Conservation (phyloP, 1,140 invertebrate genomes). For the Aphaenogaster ashmeadi region DNA sequence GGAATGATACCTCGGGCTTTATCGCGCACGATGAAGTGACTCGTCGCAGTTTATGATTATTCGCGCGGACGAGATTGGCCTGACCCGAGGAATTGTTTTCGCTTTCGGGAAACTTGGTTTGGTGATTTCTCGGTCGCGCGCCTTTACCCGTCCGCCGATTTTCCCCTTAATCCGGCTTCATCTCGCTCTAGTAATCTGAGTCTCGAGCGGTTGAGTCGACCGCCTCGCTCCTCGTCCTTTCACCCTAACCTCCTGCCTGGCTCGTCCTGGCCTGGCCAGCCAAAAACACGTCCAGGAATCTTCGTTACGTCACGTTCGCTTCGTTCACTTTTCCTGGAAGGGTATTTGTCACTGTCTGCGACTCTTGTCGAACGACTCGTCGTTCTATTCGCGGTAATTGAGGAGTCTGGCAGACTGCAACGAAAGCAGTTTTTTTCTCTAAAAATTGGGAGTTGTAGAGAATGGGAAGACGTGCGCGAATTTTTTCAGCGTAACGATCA, state of each 20-base stretch:
- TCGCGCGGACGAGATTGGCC: not conserved
- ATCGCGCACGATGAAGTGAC: not conserved
- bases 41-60: slow-evolving; percentile 13
- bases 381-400: slow-evolving; percentile 11
- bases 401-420: not conserved
- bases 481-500: not conserved
- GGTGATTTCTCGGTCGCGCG: slow-evolving; percentile 22
- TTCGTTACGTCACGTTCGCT: not conserved
- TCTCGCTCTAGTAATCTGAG: slow-evolving; percentile 26
- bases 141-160: not conserved
- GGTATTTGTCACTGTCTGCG: slow-evolving; percentile 6
- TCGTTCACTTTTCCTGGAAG: slow-evolving; percentile 18
- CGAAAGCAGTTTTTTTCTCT: slow-evolving; percentile 28
- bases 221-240: not conserved
- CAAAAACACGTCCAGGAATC: slow-evolving; percentile 7
- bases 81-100: slow-evolving; percentile 10
- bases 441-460: not conserved
- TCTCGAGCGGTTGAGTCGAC: not conserved
- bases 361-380: not conserved
- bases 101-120: slow-evolving; percentile 32
- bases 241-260: not conserved
- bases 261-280: not conserved
- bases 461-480: not conserved
- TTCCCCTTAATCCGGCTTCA: slow-evolving; percentile 16
- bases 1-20: not conserved